A percentile compares a stretch with the other conserved stretches of the same genome.
Conservation (phyloP, 2,797 vertebrate species). For the Lacerta agilis region DNA sequence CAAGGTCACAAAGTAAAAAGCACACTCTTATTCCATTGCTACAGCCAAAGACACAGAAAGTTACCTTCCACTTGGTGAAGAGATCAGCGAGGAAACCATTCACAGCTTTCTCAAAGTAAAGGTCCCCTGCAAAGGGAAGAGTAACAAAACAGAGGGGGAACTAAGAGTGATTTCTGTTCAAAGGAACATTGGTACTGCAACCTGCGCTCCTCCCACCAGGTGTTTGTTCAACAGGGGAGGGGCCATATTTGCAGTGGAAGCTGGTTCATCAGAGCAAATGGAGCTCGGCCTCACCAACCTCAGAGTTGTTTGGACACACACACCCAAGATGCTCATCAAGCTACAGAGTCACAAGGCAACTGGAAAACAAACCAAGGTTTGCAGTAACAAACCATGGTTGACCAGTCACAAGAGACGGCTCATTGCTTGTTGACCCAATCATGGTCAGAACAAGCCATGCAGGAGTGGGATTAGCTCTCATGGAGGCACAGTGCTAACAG, state of each 20-base stretch:
- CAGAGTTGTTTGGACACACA: too few species aligned
- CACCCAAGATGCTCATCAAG: too few species aligned
- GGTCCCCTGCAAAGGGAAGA: constrained; percentile 84
- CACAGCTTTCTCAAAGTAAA: constrained; percentile 98
- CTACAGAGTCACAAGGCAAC: too few species aligned
- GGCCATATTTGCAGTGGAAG: too few species aligned
- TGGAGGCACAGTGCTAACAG: neutral
- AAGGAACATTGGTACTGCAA: neutral
- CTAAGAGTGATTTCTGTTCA: neutral
- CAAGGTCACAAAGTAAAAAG: neutral
- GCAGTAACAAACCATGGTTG: neutral
- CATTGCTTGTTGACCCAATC: too few species aligned
- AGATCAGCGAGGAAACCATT: constrained; percentile 96
- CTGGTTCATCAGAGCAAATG: too few species aligned
- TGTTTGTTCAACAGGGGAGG: neutral
- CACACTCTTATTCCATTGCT: constrained; percentile 1
- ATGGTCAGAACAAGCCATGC: too few species aligned
- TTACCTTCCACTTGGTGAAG: constrained; percentile 97
- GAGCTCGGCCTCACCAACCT: too few species aligned
- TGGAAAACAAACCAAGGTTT: too few species aligned
- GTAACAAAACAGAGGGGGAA: neutral
- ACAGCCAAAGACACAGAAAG: neutral
- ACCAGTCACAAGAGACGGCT: neutral
- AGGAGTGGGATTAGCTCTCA: too few species aligned
- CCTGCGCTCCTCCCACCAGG: neutral